Evolutionary conservation across 1,140 invertebrate genomes (phyloP), one percentile per base, ranked within the genome.

Genomic region (Philotrypesis tridentata): DNA sequence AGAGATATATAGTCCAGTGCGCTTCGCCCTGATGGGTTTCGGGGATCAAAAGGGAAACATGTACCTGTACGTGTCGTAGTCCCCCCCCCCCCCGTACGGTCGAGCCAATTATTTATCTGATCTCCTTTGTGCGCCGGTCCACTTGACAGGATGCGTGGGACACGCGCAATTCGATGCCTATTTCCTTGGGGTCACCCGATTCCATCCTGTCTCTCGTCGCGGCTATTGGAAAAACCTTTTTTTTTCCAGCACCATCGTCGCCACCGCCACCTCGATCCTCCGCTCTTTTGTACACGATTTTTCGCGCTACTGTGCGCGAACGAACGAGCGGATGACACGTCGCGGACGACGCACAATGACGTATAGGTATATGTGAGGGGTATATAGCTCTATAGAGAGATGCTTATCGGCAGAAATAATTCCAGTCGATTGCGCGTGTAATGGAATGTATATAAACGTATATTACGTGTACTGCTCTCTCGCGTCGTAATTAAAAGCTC

Each of bases 81-180:
- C n/a, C n/a, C n/a, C n/a, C n/a, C n/a, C n/a, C n/a, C n/a, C 85
- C 81, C 85, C 37, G 82, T 40, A 85, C n/a, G n/a, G 82, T 27
- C 85, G 87, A 92, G 90, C 89, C 91, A 92, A 92, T 92, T 92
- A 92, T 92, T 90, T 90, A 90, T 91, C 90, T 87, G 87, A 88
- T 88, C 85, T 87, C 85, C 85, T 90, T 91, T 92, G 88, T 91
- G 84, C 60, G 61, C 33, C 48, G 74, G 89, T 91, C 87, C 89
- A 92, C 89, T 91, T 91, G 90, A 90, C 90, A 91, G 89, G 89
- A 91, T 92, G 91, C 90, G 90, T 88, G 89, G 89, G 90, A 91
- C n/a, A n/a, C 85, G 79, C 75, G 89, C 86, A 91, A 91, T 85
- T 78, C 84, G 89, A 92, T 88, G 87, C 87, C 84, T 84, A 88